Evolutionary conservation across 2,113 vertebrate genomes (phyloP), one percentile per base, ranked within the genome.

Genomic region (Entelurus aequoreus): DNA sequence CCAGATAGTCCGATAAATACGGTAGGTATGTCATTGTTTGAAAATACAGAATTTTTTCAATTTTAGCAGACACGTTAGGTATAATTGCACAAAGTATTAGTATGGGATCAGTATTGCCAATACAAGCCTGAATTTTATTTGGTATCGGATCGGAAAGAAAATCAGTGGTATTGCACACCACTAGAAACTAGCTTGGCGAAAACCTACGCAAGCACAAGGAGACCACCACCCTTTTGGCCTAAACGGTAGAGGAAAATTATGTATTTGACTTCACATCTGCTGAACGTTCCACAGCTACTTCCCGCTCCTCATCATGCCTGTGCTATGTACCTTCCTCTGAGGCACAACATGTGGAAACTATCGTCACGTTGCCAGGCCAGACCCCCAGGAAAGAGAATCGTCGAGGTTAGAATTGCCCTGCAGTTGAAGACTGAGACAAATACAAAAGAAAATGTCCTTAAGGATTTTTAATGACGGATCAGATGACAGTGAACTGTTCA

Each of bases 341-440:
- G 47, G 12, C 12, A 60, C 35, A 13, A 82, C 86, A 90, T 71
- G 69, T 85, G 84, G 81, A 83, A 86, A 62, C 66, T 44, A 84
- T 87, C 85, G 71, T 64, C 68, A 62, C 55, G 52, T 63, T 72
- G 46, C 6, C 19, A 40, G 55, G 77, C 19, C 54, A 40, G 54
- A 40, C 13, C 76, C 54, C 58, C 64, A 68, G 71, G 80, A 78
- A 54, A 60, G 13, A 71, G 61, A 83, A 68, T 50, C 48, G 63
- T 63, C 40, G 52, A 50, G 19, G 77, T 74, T 44, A 57, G 71
- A n/a, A 76, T 68, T 76, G 75, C 72, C 66, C 47, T 21, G 44
- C 66, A 73, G 69, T 65, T 61, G 72, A 49, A 63, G 68, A 68
- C 78, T 75, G 80, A 48, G 69, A 84, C 65, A 50, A 68, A 75